Evolutionary conservation across 2,113 vertebrate genomes (phyloP).

Genomic region (Etheostoma spectabile): DNA sequence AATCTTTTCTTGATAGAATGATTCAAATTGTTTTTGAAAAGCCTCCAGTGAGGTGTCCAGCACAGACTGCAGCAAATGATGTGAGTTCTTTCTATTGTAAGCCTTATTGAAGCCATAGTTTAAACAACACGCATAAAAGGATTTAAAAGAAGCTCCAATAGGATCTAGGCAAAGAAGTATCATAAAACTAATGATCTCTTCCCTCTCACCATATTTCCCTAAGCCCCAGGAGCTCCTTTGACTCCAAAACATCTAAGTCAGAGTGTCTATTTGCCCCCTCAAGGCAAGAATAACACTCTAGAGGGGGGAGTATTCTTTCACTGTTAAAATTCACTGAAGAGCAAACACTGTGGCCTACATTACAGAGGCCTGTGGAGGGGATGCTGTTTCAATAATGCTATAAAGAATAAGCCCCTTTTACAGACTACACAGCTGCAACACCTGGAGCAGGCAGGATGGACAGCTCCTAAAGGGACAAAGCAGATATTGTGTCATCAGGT

Average conservation of each 20-base stretch:
- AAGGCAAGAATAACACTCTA: conserved; percentile 51
- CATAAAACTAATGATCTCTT: conserved; percentile 32
- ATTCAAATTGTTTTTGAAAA: too few species aligned
- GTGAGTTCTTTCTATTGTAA: too few species aligned
- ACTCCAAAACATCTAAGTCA: conserved; percentile 45
- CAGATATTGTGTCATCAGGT: conserved; percentile 21
- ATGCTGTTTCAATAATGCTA: conserved; percentile 18
- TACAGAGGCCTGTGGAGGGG: conserved; percentile 59
- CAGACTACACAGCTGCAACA: conserved; percentile 15
- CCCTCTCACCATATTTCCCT: conserved; percentile 38
- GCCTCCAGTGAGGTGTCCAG: too few species aligned
- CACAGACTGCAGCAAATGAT: too few species aligned
- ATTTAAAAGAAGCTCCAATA: background rate
- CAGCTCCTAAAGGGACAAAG: conserved; percentile 19
- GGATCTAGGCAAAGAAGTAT: background rate
- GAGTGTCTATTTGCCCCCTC: conserved; percentile 35
- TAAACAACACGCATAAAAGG: background rate
- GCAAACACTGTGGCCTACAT: conserved; percentile 54
- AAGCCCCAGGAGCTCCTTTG: conserved; percentile 58
- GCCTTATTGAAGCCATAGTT: background rate
- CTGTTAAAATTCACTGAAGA: conserved; percentile 33
- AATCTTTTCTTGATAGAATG: background rate
- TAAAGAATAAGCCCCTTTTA: conserved; percentile 4
- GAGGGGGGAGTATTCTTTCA: conserved; percentile 32
- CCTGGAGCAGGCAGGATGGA: conserved; percentile 33